Evolutionary conservation across 2,888 invertebrate genomes (phyloP).

Genomic region (Malthinus seriepunctatus): DNA sequence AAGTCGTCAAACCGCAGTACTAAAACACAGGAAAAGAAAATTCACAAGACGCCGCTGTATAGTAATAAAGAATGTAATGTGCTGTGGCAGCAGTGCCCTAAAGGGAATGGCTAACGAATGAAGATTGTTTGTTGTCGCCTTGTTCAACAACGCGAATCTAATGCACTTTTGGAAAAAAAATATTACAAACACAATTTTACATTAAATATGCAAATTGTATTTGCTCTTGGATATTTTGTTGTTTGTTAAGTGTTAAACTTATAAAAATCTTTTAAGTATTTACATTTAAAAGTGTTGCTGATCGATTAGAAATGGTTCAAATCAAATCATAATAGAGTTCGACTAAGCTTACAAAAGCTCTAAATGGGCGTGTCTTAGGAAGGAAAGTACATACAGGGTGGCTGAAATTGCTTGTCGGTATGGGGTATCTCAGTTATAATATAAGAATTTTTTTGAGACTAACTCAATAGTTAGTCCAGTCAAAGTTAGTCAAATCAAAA

Average conservation of each 20-base stretch:
- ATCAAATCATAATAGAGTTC: no score
- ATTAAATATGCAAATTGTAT: conserved; percentile 7
- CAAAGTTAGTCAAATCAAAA: no score
- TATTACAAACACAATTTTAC: conserved; percentile 4
- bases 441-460: no score
- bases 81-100: conserved; percentile 14
- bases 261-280: no score
- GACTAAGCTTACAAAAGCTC: no score
- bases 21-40: conserved; percentile 9
- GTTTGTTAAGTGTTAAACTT: not conserved
- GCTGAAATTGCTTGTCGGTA: no score
- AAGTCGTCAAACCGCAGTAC: not conserved
- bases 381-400: no score
- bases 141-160: conserved; percentile 13
- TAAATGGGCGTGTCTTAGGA: no score
- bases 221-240: conserved; percentile 6
- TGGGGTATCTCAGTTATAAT: no score
- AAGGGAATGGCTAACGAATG: conserved; percentile 17
- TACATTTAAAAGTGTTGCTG: no score
- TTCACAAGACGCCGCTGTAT: conserved; percentile 7
- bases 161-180: conserved; percentile 6
- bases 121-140: conserved; percentile 16
- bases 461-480: no score
- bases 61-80: conserved; percentile 19
- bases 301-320: no score